These are phyloP conservation scores for Chrysotoxum bicinctum DNA, from an alignment of 2,888 invertebrate genomes.

Conservation along the genomic window DNA sequence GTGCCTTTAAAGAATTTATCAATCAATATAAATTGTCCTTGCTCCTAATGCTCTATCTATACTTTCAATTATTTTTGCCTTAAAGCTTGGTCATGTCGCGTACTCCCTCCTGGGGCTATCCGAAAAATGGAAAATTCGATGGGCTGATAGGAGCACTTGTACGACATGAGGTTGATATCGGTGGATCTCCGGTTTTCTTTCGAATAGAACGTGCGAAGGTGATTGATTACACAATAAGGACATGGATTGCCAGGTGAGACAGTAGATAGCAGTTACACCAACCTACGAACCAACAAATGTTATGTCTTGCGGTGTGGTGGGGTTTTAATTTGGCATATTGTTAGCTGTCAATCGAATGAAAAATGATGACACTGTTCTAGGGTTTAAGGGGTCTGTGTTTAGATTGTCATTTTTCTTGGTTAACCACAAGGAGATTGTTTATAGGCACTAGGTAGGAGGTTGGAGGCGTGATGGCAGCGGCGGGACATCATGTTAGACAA, in stretches of 20 bases:
- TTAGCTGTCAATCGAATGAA: slow-evolving; percentile 75
- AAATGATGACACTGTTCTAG: slow-evolving; percentile 73
- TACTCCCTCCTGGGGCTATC: slow-evolving; percentile 86
- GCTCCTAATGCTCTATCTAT: background rate
- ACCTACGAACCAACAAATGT: background rate
- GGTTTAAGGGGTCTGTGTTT: slow-evolving; percentile 46
- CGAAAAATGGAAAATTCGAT: slow-evolving; percentile 84
- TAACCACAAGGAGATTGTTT: slow-evolving; percentile 58
- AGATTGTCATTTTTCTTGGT: slow-evolving; percentile 75
- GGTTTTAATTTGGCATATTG: slow-evolving; percentile 75
- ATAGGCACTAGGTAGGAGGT: slow-evolving; percentile 33
- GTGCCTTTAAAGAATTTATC: slow-evolving; percentile 53
- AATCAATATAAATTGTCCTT: slow-evolving; percentile 53
- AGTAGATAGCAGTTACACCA: slow-evolving; percentile 9
- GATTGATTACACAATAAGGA: slow-evolving; percentile 84
- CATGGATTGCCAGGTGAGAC: slow-evolving; percentile 85
- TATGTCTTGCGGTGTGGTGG: slow-evolving; percentile 53
- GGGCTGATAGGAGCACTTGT: slow-evolving; percentile 85
- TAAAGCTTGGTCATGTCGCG: slow-evolving; percentile 77
- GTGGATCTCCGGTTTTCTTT: slow-evolving; percentile 86
- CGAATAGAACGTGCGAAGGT: slow-evolving; percentile 84
- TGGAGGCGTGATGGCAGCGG: background rate
- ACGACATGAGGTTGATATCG: slow-evolving; percentile 84
- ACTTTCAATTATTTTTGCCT: slow-evolving; percentile 71
- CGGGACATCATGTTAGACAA: slow-evolving; percentile 18